Base-by-base conservation (phyloP, 1,140 invertebrate species). In the Cotesia glomerata region DNA sequence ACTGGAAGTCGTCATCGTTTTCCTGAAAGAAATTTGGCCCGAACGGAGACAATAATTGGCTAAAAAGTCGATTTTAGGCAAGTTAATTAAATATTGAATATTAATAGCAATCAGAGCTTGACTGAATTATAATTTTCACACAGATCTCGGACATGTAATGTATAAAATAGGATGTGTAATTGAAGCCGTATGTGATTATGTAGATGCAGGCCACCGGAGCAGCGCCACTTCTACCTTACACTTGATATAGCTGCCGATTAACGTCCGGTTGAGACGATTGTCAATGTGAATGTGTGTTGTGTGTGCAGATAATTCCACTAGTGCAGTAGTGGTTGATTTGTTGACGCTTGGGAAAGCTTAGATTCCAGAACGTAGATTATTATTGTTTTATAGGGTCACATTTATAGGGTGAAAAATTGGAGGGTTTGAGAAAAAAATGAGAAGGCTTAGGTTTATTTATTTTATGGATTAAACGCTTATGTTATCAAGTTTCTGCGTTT, bases 161-260 rank as follows among this genome's bases (percentile, higher is more conserved):
- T 26, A 26, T 26, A 2, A 26, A 26, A 26, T 26, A 26, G 26
- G 26, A 26, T 26, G 26, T 26, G 26, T 26, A 2, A 26, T 26
- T 26, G 26, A 26, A 26, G 26, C 26, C 26, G 54, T 66, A 73
- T 51, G 66, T 72, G 73, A 69, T 77, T 69, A 74, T 49, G 72
- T 70, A 72, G 78, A 83, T 84, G 78, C 79, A 80, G 80, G 79
- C 77, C 79, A 84, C 58, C 77, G 61, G 79, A 83, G 73, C 77
- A 78, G 65, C 49, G 56, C 56, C 56, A 32, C 56, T 67, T 54
- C 49, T 36, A 64, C 49, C 62, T 26, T 26, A 26, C 26, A 2
- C 26, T 64, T 64, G 62, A 67, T 65, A 49, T 49, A 26, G 51
- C 3, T 52, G 54, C 26, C 63, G 45, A 45, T 16, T 18, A 67